Conservation (phyloP, 92 coral and sea anemone genomes). For the Phenganax stokvisi region DNA sequence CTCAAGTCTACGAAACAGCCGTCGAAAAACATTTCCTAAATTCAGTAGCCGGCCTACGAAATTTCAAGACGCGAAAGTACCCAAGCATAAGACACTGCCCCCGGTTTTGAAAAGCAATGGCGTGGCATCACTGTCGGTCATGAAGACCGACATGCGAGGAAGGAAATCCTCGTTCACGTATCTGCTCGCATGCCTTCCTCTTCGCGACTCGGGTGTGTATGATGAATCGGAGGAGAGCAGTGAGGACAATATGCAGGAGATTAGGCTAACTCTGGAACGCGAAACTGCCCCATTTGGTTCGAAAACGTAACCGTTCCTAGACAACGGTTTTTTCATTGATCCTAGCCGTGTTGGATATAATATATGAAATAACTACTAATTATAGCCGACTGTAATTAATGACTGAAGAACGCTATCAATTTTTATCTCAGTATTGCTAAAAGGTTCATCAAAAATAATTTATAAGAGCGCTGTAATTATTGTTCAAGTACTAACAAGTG, state of each 20-base stretch:
- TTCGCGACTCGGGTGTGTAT: constrained; percentile 19
- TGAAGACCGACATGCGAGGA: not conserved
- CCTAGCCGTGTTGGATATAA: too few species aligned
- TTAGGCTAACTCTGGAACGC: not conserved
- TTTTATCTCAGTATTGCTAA: too few species aligned
- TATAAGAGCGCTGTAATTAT: too few species aligned
- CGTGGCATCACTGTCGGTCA: constrained; percentile 9
- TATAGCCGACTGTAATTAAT: too few species aligned
- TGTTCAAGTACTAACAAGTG: too few species aligned
- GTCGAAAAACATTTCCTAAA: constrained; percentile 22
- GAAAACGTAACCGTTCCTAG: not conserved
- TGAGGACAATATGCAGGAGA: constrained; percentile 22
- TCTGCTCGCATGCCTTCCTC: constrained; percentile 11
- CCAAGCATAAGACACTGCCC: not conserved
- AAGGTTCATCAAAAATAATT: too few species aligned
- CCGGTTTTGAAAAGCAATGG: too few species aligned
- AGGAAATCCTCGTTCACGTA: constrained; percentile 25
- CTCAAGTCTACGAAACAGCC: constrained; percentile 30
- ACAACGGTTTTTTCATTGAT: too few species aligned
- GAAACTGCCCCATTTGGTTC: not conserved
- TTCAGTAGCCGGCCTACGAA: constrained; percentile 32
- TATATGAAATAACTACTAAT: too few species aligned
- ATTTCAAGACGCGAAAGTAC: constrained; percentile 16
- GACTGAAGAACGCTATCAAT: too few species aligned
- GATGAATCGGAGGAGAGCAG: not conserved